Evolutionary conservation across 2,888 invertebrate genomes (phyloP).

Genomic region (Macaria liturata): DNA sequence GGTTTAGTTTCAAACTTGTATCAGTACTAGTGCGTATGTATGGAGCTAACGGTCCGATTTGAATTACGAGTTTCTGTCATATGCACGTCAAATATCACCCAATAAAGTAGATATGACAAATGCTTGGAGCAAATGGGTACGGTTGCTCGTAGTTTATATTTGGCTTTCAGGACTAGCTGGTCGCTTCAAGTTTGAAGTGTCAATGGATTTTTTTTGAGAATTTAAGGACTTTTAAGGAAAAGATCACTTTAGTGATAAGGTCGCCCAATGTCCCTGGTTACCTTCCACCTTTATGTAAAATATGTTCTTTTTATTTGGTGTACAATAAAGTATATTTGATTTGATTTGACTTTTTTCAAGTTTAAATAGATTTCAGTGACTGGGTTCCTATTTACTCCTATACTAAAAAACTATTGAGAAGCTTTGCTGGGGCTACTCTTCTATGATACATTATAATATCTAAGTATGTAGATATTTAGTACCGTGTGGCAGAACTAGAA

Average conservation of each 20-base stretch:
- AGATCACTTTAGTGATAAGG: too few relatives aligned
- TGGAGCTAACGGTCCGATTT: background rate
- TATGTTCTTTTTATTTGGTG: too few relatives aligned
- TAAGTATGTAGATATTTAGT: too few relatives aligned
- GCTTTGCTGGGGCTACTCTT: too few relatives aligned
- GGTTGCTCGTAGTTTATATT: background rate
- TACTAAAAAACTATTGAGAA: background rate
- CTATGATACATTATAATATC: too few relatives aligned
- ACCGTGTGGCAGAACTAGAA: too few relatives aligned
- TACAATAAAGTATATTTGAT: too few relatives aligned
- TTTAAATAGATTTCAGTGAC: background rate
- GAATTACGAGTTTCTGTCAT: background rate
- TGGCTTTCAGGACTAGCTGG: background rate
- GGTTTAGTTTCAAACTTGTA: too few relatives aligned
- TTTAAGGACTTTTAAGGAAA: background rate
- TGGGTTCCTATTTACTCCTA: background rate
- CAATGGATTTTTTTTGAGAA: background rate
- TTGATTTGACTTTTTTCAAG: background rate
- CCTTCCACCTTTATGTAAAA: too few relatives aligned
- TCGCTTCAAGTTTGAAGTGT: background rate
- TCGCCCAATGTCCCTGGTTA: too few relatives aligned
- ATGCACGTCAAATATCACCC: background rate
- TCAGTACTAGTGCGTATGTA: background rate
- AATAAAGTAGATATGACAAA: conserved; percentile 1
- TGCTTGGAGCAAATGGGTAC: background rate